Evolutionary conservation across 2,888 invertebrate genomes (phyloP).

Genomic region (Leptothorax acervorum): DNA sequence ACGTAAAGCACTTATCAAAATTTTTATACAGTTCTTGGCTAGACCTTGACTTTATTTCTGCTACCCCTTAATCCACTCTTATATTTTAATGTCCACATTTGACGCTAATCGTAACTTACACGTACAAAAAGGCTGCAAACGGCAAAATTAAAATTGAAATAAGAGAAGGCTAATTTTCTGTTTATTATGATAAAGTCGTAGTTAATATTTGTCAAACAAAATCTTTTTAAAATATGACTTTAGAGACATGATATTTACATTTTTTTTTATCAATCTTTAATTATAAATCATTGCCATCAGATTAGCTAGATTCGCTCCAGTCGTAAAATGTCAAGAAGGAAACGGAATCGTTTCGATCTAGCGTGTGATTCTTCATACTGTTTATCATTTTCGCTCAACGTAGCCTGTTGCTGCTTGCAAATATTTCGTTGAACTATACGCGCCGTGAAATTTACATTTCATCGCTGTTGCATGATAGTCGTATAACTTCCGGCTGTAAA

Average conservation of each 20-base stretch:
- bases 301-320: background rate
- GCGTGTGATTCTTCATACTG: constrained; percentile 39
- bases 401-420: constrained; percentile 62
- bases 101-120: background rate
- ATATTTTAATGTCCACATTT: constrained; percentile 8
- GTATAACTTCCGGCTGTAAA: constrained; percentile 32
- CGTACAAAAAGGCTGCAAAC: background rate
- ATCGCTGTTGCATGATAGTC: constrained; percentile 27
- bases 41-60: constrained; percentile 28
- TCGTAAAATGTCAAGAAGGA: background rate
- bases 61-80: background rate
- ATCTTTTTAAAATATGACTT: background rate
- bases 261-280: background rate
- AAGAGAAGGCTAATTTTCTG: background rate
- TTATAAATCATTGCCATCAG: background rate
- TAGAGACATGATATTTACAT: background rate
- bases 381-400: constrained; percentile 20
- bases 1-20: constrained; percentile 3
- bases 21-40: background rate
- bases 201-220: background rate
- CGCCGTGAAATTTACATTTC: constrained; percentile 39
- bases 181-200: background rate
- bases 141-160: background rate
- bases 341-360: background rate
- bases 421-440: constrained; percentile 45